Conservation (phyloP, 2,797 vertebrate species). For the Ptychobarbus kaznakovi region DNA sequence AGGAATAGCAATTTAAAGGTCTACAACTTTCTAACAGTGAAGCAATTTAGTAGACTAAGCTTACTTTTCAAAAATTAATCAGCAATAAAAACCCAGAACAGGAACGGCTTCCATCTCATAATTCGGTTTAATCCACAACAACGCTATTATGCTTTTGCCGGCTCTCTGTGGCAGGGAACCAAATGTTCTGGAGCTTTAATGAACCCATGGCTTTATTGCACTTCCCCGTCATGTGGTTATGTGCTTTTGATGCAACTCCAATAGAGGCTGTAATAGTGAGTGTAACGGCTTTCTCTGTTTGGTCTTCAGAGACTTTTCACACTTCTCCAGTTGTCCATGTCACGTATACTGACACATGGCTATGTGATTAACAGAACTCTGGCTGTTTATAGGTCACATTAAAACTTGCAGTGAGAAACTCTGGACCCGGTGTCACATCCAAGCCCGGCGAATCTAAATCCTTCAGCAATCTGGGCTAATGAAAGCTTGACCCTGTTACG, state of each 20-base stretch:
- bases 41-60: neutral
- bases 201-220: slow-evolving; percentile 43
- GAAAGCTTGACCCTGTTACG: slow-evolving; percentile 42
- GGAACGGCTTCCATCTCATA: slow-evolving; percentile 25
- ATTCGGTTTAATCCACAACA: slow-evolving; percentile 45
- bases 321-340: slow-evolving; percentile 59
- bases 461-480: slow-evolving; percentile 53
- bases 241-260: slow-evolving; percentile 35
- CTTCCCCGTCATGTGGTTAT: slow-evolving; percentile 44
- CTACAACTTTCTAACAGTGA: neutral
- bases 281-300: slow-evolving; percentile 12
- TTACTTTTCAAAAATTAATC: slow-evolving; percentile 1
- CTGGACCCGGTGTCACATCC: slow-evolving; percentile 15
- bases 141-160: slow-evolving; percentile 27
- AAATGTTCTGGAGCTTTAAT: slow-evolving; percentile 49
- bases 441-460: slow-evolving; percentile 43
- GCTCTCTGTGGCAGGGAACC: slow-evolving; percentile 35
- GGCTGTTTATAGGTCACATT: slow-evolving; percentile 52
- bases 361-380: slow-evolving; percentile 43
- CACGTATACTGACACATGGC: slow-evolving; percentile 57
- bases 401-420: slow-evolving; percentile 26
- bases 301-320: slow-evolving; percentile 46
- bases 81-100: slow-evolving; percentile 1
- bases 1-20: neutral
- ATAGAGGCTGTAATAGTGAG: neutral